Evolutionary conservation across 53 echinoderm and acorn worm species (phyloP).

Genomic region (Crossaster papposus): DNA sequence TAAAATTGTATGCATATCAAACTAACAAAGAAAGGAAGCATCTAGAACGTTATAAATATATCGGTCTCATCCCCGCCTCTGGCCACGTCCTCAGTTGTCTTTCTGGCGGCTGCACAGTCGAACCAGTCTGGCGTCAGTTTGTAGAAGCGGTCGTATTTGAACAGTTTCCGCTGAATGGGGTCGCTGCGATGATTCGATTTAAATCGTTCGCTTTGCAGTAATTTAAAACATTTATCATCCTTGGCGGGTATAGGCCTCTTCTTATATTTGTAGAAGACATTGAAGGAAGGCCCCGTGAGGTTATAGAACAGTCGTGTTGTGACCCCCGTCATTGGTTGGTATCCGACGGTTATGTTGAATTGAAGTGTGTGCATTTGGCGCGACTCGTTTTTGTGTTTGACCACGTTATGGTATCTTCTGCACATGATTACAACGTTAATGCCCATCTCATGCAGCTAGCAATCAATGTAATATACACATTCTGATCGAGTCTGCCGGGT

Average conservation of each 20-base stretch:
- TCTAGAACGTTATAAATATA: background rate
- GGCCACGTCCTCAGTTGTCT: background rate
- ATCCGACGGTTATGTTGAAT: background rate
- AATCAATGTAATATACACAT: background rate
- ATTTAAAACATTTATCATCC: constrained; percentile 8
- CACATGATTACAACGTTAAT: background rate
- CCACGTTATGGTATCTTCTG: background rate
- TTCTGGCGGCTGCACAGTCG: background rate
- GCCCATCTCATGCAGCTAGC: background rate
- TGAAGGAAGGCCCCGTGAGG: background rate
- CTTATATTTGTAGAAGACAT: background rate
- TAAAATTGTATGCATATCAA: too few relatives aligned
- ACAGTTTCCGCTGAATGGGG: background rate
- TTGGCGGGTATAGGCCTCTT: background rate
- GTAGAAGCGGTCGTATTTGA: background rate
- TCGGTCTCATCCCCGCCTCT: background rate
- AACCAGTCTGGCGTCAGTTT: constrained; percentile 17
- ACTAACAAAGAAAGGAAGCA: too few relatives aligned
- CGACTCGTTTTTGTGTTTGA: background rate
- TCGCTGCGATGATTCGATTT: constrained; percentile 22
- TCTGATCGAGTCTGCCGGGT: background rate
- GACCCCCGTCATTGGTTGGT: background rate
- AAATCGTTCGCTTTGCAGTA: constrained; percentile 2
- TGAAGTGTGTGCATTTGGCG: background rate
- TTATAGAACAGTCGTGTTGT: background rate